Evolutionary conservation across 2,113 vertebrate species (phyloP).

Genomic region (Ceuthmochares aereus): DNA sequence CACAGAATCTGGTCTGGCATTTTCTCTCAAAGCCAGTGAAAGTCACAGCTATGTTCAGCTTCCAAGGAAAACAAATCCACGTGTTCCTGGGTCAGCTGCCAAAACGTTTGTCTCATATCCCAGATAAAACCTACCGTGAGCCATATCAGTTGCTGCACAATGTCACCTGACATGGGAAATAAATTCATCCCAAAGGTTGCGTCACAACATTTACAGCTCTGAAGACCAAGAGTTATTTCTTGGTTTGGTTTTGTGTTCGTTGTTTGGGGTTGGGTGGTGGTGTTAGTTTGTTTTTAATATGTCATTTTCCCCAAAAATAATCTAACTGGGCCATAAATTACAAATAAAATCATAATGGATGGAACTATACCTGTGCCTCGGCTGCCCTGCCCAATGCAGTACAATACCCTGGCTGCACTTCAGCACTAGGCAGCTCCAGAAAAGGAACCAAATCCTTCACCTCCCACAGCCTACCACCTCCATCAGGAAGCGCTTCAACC

Average conservation of each 20-base stretch:
- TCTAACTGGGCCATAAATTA: neutral
- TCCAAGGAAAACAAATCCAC: neutral
- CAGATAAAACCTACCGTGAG: constrained; percentile 12
- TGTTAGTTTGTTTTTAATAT: neutral
- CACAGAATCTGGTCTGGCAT: neutral
- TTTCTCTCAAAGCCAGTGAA: neutral
- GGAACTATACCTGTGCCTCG: neutral
- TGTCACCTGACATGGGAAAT: neutral
- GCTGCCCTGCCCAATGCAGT: neutral
- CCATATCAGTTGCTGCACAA: neutral
- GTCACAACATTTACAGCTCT: neutral
- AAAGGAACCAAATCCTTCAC: neutral
- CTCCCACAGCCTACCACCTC: neutral
- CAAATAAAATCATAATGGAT: neutral
- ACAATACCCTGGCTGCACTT: neutral
- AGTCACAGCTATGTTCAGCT: neutral
- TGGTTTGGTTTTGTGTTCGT: neutral
- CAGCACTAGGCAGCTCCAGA: neutral
- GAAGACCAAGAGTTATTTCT: neutral
- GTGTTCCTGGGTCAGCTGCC: neutral
- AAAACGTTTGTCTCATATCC: neutral
- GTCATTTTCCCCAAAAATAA: neutral
- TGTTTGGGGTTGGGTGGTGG: no score
- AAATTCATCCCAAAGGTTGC: neutral
- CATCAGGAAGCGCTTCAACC: neutral